Percentiles rank a stretch among this genome's conserved stretches.
These are phyloP conservation scores for Eolophus roseicapilla DNA, from an alignment of 2,113 vertebrate genomes.

Conservation along the genomic window DNA sequence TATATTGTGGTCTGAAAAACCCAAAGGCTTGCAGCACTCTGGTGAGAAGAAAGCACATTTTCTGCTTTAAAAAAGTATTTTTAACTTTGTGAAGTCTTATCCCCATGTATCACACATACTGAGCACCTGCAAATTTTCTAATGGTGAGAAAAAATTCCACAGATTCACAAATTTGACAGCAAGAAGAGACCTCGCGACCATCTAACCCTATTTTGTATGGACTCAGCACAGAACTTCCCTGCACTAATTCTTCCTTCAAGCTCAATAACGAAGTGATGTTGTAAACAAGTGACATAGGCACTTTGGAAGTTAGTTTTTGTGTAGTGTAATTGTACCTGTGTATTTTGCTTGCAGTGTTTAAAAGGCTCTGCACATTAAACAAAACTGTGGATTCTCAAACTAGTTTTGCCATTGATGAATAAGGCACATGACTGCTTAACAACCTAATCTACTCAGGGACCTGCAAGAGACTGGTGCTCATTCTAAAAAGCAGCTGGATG, in stretches of 20 bases:
- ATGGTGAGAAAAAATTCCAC: neutral
- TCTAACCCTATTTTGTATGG: neutral
- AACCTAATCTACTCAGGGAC: neutral
- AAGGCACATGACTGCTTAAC: no score
- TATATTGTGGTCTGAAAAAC: neutral
- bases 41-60: neutral
- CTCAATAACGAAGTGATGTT: no score
- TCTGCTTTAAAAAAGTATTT: neutral
- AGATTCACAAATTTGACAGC: neutral
- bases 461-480: neutral
- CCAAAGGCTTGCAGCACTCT: neutral
- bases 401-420: neutral
- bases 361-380: neutral
- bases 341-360: neutral
- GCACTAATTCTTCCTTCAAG: neutral
- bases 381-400: neutral
- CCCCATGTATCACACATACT: neutral
- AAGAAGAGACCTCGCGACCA: neutral
- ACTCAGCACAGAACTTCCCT: neutral
- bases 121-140: neutral
- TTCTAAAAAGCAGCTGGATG: neutral
- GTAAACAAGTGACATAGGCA: neutral
- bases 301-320: neutral
- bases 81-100: neutral
- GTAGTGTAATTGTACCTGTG: rapidly evolving